These are phyloP conservation scores for Burhinus bistriatus DNA, from an alignment of 2,113 vertebrate species.

Conservation along the genomic window DNA sequence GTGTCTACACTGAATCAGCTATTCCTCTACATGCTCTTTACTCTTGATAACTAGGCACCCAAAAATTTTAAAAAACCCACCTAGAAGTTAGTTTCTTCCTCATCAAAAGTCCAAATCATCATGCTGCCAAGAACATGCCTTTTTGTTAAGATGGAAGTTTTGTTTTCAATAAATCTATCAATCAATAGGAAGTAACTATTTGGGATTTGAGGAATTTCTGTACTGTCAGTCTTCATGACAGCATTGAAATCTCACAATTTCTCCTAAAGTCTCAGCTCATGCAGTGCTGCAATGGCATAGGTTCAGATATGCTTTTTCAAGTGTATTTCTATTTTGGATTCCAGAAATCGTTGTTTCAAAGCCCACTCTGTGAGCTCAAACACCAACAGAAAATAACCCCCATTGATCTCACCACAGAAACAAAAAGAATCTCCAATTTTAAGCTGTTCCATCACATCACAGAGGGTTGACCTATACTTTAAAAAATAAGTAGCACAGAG, in stretches of 20 bases:
- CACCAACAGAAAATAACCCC: not conserved
- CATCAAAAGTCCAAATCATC: not conserved
- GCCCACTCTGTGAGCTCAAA: not conserved
- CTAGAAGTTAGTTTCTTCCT: not conserved
- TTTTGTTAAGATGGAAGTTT: not conserved
- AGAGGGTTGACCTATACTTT: not conserved
- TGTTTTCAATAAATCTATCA: not conserved
- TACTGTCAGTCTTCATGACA: not conserved
- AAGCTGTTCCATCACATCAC: not conserved
- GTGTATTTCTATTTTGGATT: not conserved
- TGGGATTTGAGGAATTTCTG: not conserved
- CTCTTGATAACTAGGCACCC: not conserved
- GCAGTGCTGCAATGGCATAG: not conserved
- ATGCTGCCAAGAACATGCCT: not conserved
- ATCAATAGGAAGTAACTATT: not conserved
- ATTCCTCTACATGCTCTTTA: not conserved
- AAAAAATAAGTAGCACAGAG: not conserved
- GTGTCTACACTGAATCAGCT: not conserved
- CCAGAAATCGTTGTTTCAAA: not conserved
- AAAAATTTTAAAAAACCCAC: not conserved
- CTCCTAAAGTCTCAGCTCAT: not conserved
- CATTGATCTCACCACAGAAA: not conserved
- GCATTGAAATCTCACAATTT: not conserved
- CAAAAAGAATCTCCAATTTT: not conserved
- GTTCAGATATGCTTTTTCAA: not conserved